Base-by-base conservation (phyloP, 2,888 invertebrate genomes). In the Platycheirus albimanus region DNA sequence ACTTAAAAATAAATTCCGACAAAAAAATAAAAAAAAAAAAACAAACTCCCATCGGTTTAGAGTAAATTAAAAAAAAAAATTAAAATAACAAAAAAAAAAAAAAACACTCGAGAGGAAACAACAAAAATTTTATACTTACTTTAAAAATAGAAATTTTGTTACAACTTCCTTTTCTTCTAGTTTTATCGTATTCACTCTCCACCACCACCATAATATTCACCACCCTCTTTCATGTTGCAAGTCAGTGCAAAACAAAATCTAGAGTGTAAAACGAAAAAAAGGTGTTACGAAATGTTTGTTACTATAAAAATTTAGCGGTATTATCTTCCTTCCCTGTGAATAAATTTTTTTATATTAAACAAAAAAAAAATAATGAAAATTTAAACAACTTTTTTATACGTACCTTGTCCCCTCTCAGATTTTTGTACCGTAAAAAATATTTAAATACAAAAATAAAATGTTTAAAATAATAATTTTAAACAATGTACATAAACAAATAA, bases 1-100 rank as follows among this genome's bases (percentile, higher is more conserved):
- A 85, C 81, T 85, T 69, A 84, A 86, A 85, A 86, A 76, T 85
- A 69, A 78, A 80, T 79, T 70, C 61, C 64, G 58, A 78, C 38
- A 43, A 54, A 56, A 67, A 78, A 28, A 38, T 49, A 72, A 38
- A 69, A 56, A 56, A 70, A 54, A n/a, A n/a, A n/a, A n/a, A 56
- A 24, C 24, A 24, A 56, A 28, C 72, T 81, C 81, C 81, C 66
- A 85, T 69, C 79, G 81, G 70, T 72, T 69, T 77, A 77, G 75
- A 71, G 51, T 63, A 77, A 79, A 64, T 51, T 28, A 66, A 51
- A 61, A 43, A 47, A 64, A n/a, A n/a, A n/a, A n/a, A n/a, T n/a
- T n/a, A n/a, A n/a, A n/a, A n/a, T n/a, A n/a, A n/a, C n/a, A n/a
- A n/a, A n/a, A n/a, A 49, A 52, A 75, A 67, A 71, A 58, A 43